These are phyloP conservation scores for Enteromius treurensis DNA, from an alignment of 2,797 vertebrate genomes.

Conservation along the genomic window DNA sequence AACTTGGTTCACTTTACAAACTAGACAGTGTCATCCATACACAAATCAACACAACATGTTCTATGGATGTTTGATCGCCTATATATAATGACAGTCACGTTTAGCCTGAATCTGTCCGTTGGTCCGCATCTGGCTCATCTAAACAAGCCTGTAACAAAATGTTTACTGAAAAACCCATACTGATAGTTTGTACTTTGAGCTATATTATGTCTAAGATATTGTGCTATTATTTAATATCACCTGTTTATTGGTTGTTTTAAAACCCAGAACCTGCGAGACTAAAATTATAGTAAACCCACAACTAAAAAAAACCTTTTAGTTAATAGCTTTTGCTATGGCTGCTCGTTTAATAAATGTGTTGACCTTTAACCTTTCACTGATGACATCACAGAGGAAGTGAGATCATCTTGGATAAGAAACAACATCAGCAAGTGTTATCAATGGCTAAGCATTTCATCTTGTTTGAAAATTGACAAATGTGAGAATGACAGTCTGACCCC, in stretches of 20 bases:
- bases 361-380: not conserved
- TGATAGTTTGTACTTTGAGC: not conserved
- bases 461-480: not conserved
- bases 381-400: conserved; percentile 1
- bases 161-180: not conserved
- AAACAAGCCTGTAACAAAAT: not conserved
- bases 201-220: not conserved
- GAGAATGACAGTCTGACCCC: not conserved
- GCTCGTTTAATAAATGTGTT: not conserved
- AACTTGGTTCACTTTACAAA: not conserved
- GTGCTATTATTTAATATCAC: not conserved
- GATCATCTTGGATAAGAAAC: not conserved
- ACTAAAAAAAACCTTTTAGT: not conserved
- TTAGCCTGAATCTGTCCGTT: not conserved
- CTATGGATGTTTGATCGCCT: not conserved
- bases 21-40: not conserved
- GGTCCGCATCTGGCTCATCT: not conserved
- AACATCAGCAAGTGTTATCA: not conserved
- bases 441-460: not conserved
- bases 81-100: not conserved
- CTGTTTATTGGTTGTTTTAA: not conserved
- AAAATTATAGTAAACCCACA: not conserved
- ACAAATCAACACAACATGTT: not conserved
- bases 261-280: not conserved
- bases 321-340: not conserved